Percentiles rank a stretch among this genome's conserved stretches.
Evolutionary conservation across 2,113 vertebrate species (phyloP).

Genomic region (Scytalopus superciliaris): DNA sequence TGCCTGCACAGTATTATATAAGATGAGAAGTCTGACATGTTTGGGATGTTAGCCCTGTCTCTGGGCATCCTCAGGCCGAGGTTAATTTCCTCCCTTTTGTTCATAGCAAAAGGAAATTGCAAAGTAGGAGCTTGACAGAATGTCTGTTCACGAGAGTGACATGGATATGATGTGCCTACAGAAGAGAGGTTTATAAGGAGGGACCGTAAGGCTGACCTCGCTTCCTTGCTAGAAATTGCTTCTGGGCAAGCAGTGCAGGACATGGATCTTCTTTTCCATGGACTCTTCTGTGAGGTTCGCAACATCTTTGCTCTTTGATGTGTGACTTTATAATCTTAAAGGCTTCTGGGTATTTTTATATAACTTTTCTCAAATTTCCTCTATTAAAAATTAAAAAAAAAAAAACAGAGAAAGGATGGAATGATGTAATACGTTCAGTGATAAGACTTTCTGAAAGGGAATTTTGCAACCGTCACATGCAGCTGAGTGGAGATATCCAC

Average conservation of each 20-base stretch:
- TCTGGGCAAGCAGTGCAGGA: not conserved
- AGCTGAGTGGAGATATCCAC: not conserved
- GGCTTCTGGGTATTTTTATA: not conserved
- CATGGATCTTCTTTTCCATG: fast-evolving
- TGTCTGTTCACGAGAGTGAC: not conserved
- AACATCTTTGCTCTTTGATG: not conserved
- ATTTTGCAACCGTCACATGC: not conserved
- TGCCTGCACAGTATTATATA: not conserved
- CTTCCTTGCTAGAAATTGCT: not conserved
- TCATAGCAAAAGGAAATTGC: slow-evolving; percentile 9
- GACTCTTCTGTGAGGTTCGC: not conserved
- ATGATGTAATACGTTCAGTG: not conserved
- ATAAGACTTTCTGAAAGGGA: not conserved
- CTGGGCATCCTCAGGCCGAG: not conserved
- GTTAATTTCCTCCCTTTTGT: slow-evolving; percentile 41
- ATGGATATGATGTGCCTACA: not conserved
- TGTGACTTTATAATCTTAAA: not conserved
- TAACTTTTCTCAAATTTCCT: not conserved
- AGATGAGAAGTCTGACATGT: not conserved
- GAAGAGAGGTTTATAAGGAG: not conserved
- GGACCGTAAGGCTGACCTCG: not conserved
- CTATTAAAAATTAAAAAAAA: not conserved
- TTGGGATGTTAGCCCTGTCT: not conserved
- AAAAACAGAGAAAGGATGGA: not conserved
- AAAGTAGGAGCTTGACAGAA: not conserved